Conservation (phyloP, 2,797 vertebrate species). For the Holocentrus rufus region DNA sequence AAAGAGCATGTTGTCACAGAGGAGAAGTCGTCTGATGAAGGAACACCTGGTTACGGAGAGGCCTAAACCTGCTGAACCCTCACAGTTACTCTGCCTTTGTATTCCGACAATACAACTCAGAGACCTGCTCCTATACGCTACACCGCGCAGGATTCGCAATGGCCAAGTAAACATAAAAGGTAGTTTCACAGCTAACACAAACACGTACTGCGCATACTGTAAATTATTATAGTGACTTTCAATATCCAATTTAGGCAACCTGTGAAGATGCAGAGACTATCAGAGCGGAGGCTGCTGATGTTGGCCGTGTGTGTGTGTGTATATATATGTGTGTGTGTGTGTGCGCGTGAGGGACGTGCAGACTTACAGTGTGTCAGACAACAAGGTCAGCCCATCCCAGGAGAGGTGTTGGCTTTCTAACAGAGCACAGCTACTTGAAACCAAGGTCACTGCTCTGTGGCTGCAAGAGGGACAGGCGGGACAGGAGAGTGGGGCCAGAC, state of each 20-base stretch:
- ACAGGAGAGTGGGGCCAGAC: slow-evolving; percentile 65
- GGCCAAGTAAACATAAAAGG: slow-evolving; percentile 30
- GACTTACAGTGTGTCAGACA: slow-evolving; percentile 77
- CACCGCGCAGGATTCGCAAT: slow-evolving; percentile 7
- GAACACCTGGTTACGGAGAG: slow-evolving; percentile 82
- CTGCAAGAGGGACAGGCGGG: slow-evolving; percentile 64
- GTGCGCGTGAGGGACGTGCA: slow-evolving; percentile 57
- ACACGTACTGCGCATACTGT: neutral
- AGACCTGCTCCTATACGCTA: slow-evolving; percentile 14
- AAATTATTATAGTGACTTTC: slow-evolving; percentile 12
- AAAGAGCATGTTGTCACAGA: slow-evolving; percentile 67
- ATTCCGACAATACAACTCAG: slow-evolving; percentile 30
- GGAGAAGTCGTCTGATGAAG: slow-evolving; percentile 69
- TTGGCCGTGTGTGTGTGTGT: slow-evolving; percentile 29
- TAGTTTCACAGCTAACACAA: slow-evolving; percentile 35
- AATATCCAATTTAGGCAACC: neutral
- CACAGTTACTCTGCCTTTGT: slow-evolving; percentile 60
- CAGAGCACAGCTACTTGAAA: slow-evolving; percentile 82
- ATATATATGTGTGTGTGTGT: slow-evolving; percentile 43
- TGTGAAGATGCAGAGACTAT: neutral
- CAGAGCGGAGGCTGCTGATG: slow-evolving; percentile 15
- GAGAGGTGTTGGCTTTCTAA: slow-evolving; percentile 84
- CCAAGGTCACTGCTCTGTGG: slow-evolving; percentile 80
- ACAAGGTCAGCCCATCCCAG: slow-evolving; percentile 82
- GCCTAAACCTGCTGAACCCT: slow-evolving; percentile 63